Evolutionary conservation across 1,140 invertebrate species (phyloP), one percentile per base, ranked within the genome.

Genomic region (Trichonephila clavata): DNA sequence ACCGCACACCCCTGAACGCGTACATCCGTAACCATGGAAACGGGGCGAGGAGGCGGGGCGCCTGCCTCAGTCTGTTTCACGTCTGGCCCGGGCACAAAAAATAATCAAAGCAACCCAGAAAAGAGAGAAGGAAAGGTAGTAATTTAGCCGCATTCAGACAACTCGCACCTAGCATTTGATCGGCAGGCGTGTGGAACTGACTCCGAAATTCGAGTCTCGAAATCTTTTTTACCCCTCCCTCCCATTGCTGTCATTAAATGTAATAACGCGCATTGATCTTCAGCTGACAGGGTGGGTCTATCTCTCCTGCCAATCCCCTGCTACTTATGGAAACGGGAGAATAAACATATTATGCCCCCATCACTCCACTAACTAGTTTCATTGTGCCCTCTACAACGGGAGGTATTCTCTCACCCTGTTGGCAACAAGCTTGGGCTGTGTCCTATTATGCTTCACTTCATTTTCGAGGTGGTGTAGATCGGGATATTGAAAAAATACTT

Each of bases 61-160:
- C 77, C 24, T 77, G 90, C 71, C 90, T 91, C 90, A 91, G 90
- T 91, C 90, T 91, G 90, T 91, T 91, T 91, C 90, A 27, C 90
- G 90, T 91, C 90, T 91, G 80, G 90, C 77, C 50, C 90, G 39
- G 21, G 63, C 10, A 71, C 20, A 50, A 43, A 83, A 24, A 91
- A 63, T 43, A 13, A 91, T 27, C 27, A 68, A 88, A 43, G 24
- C 61, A 86, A 86, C 88, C 60, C 24, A 80, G 88, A 90, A 90
- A 60, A 89, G n/a, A 65, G 39, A 89, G 87, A 89, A 50, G 50
- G 50, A 89, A 89, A 90, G 88, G 88, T 90, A 43, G 63, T 90
- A 90, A 90, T 90, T 90, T 90, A 80, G 88, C 88, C 27, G 88
- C 88, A 90, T 90, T 90, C 88, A 90, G 39, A 50, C 7, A 81